Percentiles rank a stretch among this genome's conserved stretches.
Evolutionary conservation across 92 coral and sea anemone genomes (phyloP).

Genomic region (Epizoanthus scotinus): DNA sequence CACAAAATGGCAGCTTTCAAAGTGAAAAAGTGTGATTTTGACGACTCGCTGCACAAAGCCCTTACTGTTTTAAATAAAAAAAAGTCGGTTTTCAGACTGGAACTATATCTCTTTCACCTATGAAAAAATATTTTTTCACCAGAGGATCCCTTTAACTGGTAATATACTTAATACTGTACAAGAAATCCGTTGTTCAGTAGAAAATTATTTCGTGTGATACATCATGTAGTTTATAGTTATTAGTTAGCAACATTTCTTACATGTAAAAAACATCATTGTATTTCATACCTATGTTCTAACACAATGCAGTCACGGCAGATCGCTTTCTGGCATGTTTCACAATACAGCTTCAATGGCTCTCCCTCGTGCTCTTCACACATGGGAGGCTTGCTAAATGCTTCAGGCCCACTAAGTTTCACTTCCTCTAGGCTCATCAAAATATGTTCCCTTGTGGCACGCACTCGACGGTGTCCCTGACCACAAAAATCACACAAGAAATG

Average conservation of each 20-base stretch:
- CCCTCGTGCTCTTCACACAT: conserved; percentile 63
- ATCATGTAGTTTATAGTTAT: neutral
- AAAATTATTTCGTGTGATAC: too few species aligned
- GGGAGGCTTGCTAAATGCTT: conserved; percentile 39
- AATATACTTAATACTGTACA: too few species aligned
- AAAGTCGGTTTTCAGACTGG: too few species aligned
- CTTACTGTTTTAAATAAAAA: too few species aligned
- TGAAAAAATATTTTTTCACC: too few species aligned
- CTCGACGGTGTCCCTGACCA: conserved; percentile 48
- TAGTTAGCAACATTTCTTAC: neutral
- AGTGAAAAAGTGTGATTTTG: too few species aligned
- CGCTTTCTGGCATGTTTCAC: conserved; percentile 63
- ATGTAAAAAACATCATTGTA: neutral
- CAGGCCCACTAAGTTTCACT: conserved; percentile 41
- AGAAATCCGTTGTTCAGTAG: too few species aligned
- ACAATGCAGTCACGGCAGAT: conserved; percentile 71
- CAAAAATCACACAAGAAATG: conserved; percentile 64
- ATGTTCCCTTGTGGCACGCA: conserved; percentile 54
- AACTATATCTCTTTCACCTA: too few species aligned
- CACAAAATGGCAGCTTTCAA: too few species aligned
- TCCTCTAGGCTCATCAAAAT: conserved; percentile 49
- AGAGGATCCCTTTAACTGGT: too few species aligned
- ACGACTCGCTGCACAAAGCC: too few species aligned
- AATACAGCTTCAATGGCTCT: conserved; percentile 61
- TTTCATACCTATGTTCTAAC: conserved; percentile 48